Evolutionary conservation across 2,797 vertebrate species (phyloP).

Genomic region (Tarsius wallacei): DNA sequence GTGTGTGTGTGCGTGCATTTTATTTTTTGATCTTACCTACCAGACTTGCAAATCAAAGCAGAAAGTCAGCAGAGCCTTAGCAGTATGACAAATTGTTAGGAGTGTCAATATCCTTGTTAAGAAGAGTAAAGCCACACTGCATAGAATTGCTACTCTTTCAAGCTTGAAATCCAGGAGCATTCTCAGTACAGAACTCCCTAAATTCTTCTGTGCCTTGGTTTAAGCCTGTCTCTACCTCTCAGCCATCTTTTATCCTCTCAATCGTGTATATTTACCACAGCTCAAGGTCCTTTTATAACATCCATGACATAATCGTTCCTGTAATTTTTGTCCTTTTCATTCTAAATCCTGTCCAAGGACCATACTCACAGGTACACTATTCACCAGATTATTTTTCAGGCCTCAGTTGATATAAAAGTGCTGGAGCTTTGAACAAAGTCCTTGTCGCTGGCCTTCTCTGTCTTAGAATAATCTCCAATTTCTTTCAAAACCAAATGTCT

Average conservation of each 20-base stretch:
- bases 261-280: not conserved
- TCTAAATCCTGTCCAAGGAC: not conserved
- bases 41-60: not conserved
- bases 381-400: not conserved
- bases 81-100: not conserved
- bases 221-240: not conserved
- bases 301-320: not conserved
- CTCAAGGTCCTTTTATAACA: not conserved
- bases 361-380: not conserved
- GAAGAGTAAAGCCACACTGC: not conserved
- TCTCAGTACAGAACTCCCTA: not conserved
- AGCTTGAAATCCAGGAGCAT: not conserved
- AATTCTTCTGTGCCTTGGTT: not conserved
- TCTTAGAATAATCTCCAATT: not conserved
- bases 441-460: not conserved
- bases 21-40: not conserved
- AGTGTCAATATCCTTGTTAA: not conserved
- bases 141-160: not conserved
- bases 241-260: not conserved
- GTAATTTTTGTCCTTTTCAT: not conserved
- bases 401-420: not conserved
- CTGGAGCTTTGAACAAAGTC: not conserved
- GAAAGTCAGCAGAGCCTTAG: not conserved
- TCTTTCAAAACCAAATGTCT: not conserved
- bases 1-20: too few species aligned